A percentile compares a stretch with the other conserved stretches of the same genome.
These are phyloP conservation scores for Cyrtonyx montezumae DNA, from an alignment of 2,113 vertebrate species.

Conservation along the genomic window DNA sequence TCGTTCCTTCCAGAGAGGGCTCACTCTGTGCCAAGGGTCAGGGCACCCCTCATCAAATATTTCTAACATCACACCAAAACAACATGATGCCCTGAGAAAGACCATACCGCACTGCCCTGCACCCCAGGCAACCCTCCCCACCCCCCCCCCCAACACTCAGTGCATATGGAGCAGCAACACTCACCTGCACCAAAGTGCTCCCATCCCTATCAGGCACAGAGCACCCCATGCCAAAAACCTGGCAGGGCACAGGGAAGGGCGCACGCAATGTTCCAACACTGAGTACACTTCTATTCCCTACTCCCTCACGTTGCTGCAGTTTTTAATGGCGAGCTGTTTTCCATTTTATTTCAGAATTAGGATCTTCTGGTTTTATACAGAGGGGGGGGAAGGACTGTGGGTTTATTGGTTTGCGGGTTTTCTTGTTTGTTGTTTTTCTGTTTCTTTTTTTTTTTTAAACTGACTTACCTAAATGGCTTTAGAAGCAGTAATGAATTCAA, in stretches of 20 bases:
- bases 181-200: slow-evolving; percentile 18
- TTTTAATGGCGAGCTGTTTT: background rate
- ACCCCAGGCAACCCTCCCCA: too few relatives aligned
- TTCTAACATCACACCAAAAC: background rate
- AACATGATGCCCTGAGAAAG: background rate
- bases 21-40: background rate
- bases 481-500: slow-evolving; percentile 60
- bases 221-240: background rate
- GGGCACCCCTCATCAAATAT: background rate
- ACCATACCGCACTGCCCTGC: background rate
- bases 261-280: background rate
- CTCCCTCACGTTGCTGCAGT: background rate
- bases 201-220: background rate
- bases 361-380: background rate
- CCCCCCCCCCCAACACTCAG: background rate
- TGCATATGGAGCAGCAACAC: background rate
- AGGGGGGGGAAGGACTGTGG: background rate
- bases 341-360: background rate
- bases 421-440: background rate
- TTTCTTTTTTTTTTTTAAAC: background rate
- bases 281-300: background rate
- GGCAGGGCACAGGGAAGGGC: background rate
- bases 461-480: slow-evolving; percentile 55
- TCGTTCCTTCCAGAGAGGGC: fast-evolving
- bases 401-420: slow-evolving; percentile 30